phyloP scores from a whole-genome alignment of 2,113 vertebrate genomes.

The Bubalus kerabau region DNA sequence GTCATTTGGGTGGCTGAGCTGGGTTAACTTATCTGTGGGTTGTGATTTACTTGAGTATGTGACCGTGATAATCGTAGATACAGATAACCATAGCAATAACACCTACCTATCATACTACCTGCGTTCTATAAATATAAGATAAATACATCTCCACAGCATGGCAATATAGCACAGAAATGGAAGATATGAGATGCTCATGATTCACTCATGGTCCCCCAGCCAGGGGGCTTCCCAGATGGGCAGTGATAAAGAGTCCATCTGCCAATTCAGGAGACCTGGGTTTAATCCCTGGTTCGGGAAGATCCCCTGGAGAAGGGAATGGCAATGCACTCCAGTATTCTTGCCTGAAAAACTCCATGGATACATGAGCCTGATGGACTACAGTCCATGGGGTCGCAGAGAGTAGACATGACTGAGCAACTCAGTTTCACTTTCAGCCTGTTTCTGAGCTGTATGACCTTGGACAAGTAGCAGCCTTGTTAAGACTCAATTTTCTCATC shows the following conservation, averaged over 20 bases:
- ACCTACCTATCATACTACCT: neutral
- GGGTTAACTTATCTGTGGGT: neutral
- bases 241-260: neutral
- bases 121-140: neutral
- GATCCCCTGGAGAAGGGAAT: neutral
- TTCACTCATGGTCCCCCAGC: neutral
- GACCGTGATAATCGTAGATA: neutral
- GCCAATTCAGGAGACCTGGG: neutral
- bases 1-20: neutral
- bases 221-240: neutral
- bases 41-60: neutral
- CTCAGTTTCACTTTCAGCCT: neutral
- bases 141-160: neutral
- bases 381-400: neutral
- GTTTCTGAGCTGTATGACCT: neutral
- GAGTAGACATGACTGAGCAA: neutral
- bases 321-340: neutral
- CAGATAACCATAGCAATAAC: neutral
- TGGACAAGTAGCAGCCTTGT: neutral
- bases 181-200: neutral
- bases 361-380: neutral
- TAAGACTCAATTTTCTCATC: neutral
- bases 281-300: fast-evolving
- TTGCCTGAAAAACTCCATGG: neutral
- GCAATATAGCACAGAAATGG: neutral